phyloP scores from a whole-genome alignment of 2,113 vertebrate species.

The Pelmatolapia mariae region DNA sequence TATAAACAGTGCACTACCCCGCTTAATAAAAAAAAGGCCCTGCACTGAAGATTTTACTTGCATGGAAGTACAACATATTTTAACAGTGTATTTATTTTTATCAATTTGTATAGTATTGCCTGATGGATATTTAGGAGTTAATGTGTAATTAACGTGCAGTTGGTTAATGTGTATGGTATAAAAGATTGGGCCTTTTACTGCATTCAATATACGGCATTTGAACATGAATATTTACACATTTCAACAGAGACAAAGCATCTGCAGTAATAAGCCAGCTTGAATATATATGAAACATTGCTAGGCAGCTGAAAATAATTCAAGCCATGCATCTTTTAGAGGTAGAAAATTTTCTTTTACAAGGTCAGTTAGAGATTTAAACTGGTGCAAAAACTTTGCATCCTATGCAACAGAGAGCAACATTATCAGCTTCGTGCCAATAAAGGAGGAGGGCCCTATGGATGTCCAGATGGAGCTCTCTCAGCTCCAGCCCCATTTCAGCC shows the following conservation, averaged over 20 bases:
- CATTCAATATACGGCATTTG: not conserved
- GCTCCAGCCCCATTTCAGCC: slow-evolving; percentile 42
- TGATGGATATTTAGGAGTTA: not conserved
- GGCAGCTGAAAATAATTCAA: not conserved
- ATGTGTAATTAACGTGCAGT: not conserved
- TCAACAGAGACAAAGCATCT: not conserved
- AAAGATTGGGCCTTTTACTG: not conserved
- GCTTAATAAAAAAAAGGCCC: not conserved
- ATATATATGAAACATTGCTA: not conserved
- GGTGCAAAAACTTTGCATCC: not conserved
- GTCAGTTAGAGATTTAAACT: not conserved
- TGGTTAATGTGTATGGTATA: not conserved
- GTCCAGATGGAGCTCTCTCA: slow-evolving; percentile 50
- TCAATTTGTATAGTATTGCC: not conserved
- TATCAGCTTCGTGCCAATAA: slow-evolving; percentile 4
- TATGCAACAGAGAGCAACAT: not conserved
- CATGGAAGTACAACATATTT: not conserved
- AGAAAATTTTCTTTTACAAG: not conserved
- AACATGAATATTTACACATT: not conserved
- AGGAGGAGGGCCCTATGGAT: slow-evolving; percentile 31
- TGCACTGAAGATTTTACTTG: not conserved
- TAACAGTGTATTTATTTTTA: not conserved
- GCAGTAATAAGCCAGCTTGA: not conserved
- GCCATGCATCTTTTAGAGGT: not conserved
- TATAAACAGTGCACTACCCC: not conserved